phyloP scores from a whole-genome alignment of 2,113 vertebrate genomes.

The Ariopsis seemanni region DNA sequence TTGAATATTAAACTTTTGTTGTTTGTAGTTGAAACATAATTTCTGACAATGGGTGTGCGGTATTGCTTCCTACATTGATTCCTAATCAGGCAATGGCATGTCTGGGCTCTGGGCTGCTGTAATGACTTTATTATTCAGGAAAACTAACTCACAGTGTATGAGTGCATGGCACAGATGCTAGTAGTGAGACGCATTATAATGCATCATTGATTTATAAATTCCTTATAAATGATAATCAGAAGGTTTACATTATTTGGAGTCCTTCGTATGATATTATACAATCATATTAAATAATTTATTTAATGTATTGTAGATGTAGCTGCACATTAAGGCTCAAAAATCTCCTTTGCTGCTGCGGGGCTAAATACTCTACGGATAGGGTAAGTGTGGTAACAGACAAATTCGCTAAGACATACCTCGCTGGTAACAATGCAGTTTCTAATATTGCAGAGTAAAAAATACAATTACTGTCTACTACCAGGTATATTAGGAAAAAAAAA shows the following conservation, averaged over 20 bases:
- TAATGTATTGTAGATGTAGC: constrained; percentile 60
- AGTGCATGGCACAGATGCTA: neutral
- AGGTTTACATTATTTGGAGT: neutral
- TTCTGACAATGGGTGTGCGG: neutral
- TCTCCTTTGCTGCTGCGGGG: constrained; percentile 55
- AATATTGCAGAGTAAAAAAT: neutral
- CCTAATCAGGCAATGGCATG: neutral
- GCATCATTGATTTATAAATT: neutral
- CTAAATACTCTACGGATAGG: constrained; percentile 58
- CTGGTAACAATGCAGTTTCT: neutral
- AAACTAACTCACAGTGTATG: neutral
- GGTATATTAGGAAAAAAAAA: neutral
- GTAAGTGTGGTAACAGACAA: constrained; percentile 62
- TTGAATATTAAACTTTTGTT: neutral
- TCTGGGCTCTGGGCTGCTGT: neutral
- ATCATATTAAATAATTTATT: neutral
- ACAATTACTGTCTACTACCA: neutral
- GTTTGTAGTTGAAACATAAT: neutral
- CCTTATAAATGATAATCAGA: neutral
- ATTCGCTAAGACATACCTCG: neutral
- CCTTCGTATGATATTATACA: neutral
- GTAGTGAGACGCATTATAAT: neutral
- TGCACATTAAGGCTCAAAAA: constrained; percentile 58
- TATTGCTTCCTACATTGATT: neutral
- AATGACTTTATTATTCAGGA: neutral